Conservation (phyloP, 2,797 vertebrate genomes). For the Coilia nasus region DNA sequence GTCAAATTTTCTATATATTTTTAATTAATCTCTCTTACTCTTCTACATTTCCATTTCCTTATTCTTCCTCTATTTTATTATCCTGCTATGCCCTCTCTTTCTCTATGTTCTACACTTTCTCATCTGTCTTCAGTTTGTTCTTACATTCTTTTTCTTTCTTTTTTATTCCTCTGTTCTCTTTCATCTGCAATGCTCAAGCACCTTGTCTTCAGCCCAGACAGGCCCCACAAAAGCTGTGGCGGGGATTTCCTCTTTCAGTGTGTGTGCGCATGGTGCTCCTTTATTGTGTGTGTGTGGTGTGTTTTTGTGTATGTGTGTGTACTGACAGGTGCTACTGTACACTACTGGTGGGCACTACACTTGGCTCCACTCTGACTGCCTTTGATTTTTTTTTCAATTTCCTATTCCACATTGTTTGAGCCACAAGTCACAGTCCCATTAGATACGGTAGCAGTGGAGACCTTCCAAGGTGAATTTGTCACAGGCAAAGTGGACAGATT, state of each 20-base stretch:
- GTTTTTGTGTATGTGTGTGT: not conserved
- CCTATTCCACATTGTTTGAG: not conserved
- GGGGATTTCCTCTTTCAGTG: not conserved
- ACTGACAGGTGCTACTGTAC: not conserved
- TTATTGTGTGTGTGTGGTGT: not conserved
- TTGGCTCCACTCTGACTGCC: not conserved
- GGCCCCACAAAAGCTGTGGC: not conserved
- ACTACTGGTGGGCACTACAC: not conserved
- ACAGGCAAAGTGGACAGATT: not conserved
- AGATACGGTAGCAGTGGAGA: not conserved
- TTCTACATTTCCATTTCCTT: not conserved
- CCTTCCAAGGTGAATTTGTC: not conserved
- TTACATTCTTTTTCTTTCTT: not conserved
- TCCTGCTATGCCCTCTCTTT: no score
- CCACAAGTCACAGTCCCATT: not conserved
- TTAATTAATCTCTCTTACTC: not conserved
- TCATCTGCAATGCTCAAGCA: not conserved
- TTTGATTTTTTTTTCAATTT: slow-evolving; percentile 10
- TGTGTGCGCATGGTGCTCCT: not conserved
- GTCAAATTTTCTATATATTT: not conserved
- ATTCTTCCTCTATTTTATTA: not conserved
- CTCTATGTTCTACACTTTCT: not conserved
- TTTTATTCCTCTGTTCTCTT: not conserved
- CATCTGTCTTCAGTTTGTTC: not conserved
- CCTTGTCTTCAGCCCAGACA: not conserved